Base-by-base conservation (phyloP, 2,888 invertebrate genomes). In the Pandemis corylana region DNA sequence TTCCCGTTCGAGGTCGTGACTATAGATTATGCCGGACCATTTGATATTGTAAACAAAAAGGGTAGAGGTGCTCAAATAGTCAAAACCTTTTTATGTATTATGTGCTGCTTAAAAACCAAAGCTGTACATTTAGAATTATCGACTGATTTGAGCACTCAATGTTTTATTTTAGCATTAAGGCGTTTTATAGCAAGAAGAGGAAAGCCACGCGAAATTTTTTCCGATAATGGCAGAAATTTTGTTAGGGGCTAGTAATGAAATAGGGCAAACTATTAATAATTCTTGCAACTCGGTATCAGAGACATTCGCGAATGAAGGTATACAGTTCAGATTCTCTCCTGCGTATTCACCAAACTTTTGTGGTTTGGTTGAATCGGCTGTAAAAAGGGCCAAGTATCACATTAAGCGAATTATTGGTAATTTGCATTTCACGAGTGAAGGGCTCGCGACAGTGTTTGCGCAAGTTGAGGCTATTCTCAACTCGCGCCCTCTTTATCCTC, bases 221-320 rank as follows among this genome's bases (percentile, higher is more conserved):
- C 76, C 15, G 79, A 79, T 42, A 79, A 79, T 28, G 80, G 77
- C 4, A 73, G 59, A 15, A 79, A 79, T 62, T 77, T 78, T 68
- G 77, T 78, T 78, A 0, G 77, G 78, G 0, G 80, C 77, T 13
- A 75, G 61, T 41, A 78, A 78, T 51, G 78, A 80, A 62, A 68
- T 80, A 42, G 72, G 76, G 20, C 20, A 20, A 20, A 20, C 20
- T 20, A 20, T 79, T 7, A 49, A 59, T 15, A 59, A 77, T n/a
- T 66, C 63, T 56, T 62, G 15, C 51, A 44, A 71, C 10, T 66
- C 71, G 10, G 59, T 77, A 13, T 65, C 20, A 36, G 75, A 78
- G 10, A 75, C 56, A 42, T 20, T 76, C 0, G 67, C 75, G 10
- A 36, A 72, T 6, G 73, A 78, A 42, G 68, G 70, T 20, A 77